Base-by-base conservation (phyloP, 1,140 invertebrate species). In the Apis laboriosa region DNA sequence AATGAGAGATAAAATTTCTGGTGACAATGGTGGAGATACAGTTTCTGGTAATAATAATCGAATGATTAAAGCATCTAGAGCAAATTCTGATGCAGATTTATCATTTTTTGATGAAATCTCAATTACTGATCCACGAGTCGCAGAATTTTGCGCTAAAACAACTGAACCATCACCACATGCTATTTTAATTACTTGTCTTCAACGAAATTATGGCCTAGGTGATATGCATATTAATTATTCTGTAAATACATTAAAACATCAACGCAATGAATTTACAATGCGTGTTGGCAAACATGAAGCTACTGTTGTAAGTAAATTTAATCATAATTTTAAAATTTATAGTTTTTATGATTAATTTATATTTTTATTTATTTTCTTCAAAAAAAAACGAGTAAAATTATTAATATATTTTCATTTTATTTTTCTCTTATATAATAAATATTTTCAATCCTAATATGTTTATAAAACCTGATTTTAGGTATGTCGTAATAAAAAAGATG, bases 401-500 rank as follows among this genome's bases (percentile, higher is more conserved):
- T 17, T 28, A 17, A 9, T 28, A 4, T 19, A 19, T 21, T 12
- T 5, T 66, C 15, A 56, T 66, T 43, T 66, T 66, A 21, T 43
- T 66, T 66, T 0, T 53, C 2, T 56, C 51, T 15, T 17, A 76
- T 64, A 53, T 43, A 43, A 43, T 43, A 83, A 56, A 43, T 67
- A 67, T 9, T 43, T 67, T 43, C 17, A 67, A 43, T 34, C 9
- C 0, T 64, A 34, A 74, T 51, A 15, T 58, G 49, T 56, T 11
- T 34, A n/a, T 24, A 34, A 76, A 66, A 67, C 5, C 5, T 56
- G 73, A 58, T 83, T 86, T 21, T 21, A 93, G 89, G 92, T 96
- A 13, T 99, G 98, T 93, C 98, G 98, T 90, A 99, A 99, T 94
- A 99, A 99, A 94, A 96, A 98, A 89, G 98, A 99, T 90, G 99